Conservation (phyloP, 2,797 vertebrate genomes). For the Gobio occitaniae region DNA sequence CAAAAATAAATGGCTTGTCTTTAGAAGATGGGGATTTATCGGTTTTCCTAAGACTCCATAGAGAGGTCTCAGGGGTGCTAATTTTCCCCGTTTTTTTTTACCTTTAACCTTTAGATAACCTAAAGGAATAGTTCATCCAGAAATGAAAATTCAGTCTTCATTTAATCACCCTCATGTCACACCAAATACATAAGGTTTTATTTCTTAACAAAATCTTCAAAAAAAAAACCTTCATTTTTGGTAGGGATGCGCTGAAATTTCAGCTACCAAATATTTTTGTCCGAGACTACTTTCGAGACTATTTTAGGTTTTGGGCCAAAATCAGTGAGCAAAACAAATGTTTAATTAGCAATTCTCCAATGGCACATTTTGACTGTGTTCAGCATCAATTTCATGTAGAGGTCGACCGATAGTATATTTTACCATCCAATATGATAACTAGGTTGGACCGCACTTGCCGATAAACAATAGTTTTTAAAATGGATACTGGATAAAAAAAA, state of each 20-base stretch:
- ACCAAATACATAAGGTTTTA: neutral
- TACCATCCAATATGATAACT: too few species aligned
- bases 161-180: neutral
- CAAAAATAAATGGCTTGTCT: slow-evolving; percentile 69
- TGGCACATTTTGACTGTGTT: neutral
- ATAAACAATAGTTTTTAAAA: too few species aligned
- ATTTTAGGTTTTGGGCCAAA: neutral
- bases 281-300: neutral
- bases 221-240: neutral
- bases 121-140: slow-evolving; percentile 1
- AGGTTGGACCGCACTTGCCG: too few species aligned
- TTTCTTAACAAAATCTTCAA: neutral
- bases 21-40: slow-evolving; percentile 73
- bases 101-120: slow-evolving; percentile 38
- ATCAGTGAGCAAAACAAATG: neutral
- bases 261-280: neutral
- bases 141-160: neutral
- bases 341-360: neutral
- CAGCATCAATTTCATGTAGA: neutral
- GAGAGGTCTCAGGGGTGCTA: slow-evolving; percentile 4
- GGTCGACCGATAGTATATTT: too few species aligned
- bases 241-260: neutral
- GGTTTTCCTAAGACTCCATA: slow-evolving; percentile 45
- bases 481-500: too few species aligned
- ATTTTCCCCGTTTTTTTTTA: neutral